These are phyloP conservation scores for Achroia grisella DNA, from an alignment of 1,140 invertebrate genomes.

Conservation along the genomic window DNA sequence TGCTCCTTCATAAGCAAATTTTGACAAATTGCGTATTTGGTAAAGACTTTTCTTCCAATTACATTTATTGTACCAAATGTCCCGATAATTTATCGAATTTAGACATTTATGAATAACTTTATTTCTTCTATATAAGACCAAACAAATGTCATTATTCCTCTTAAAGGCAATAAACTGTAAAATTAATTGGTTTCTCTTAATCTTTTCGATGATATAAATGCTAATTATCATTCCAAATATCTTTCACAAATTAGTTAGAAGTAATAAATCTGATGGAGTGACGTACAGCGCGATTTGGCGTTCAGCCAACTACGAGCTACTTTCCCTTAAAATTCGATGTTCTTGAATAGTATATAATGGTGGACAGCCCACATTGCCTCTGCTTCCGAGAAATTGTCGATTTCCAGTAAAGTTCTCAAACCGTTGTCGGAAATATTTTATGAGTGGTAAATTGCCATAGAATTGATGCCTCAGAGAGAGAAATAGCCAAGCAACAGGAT, in stretches of 20 bases:
- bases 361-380: conserved; percentile 46
- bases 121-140: background rate
- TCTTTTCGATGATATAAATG: conserved; percentile 53
- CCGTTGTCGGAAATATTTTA: conserved; percentile 54
- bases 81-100: too few species aligned
- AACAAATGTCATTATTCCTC: background rate
- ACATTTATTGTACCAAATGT: too few species aligned
- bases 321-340: conserved; percentile 44
- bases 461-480: conserved; percentile 28
- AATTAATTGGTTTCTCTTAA: conserved; percentile 39
- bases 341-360: conserved; percentile 24
- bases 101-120: conserved; percentile 1
- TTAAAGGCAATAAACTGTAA: conserved; percentile 15
- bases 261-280: conserved; percentile 55
- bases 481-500: conserved; percentile 14
- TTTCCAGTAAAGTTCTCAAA: conserved; percentile 43
- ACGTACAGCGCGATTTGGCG: conserved; percentile 37
- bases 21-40: too few species aligned
- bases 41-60: too few species aligned
- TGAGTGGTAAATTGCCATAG: conserved; percentile 42
- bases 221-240: conserved; percentile 60
- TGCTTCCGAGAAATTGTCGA: conserved; percentile 54
- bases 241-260: conserved; percentile 53
- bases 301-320: conserved; percentile 38
- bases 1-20: too few species aligned